phyloP scores from a whole-genome alignment of 1,140 invertebrate genomes.

The Limonius californicus region DNA sequence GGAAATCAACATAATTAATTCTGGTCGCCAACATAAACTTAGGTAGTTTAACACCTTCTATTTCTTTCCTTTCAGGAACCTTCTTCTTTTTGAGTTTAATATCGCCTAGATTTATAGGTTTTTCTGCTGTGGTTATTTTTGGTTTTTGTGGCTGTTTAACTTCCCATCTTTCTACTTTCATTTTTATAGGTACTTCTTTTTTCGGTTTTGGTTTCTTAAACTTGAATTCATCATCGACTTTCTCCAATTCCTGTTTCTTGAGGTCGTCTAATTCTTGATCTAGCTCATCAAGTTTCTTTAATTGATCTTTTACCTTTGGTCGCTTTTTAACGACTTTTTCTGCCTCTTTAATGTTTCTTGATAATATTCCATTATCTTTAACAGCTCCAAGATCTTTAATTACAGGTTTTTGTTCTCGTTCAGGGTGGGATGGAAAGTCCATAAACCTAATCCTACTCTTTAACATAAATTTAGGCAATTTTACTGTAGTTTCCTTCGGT shows the following conservation, averaged over 20 bases:
- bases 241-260: slow-evolving; percentile 37
- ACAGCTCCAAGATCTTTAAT: slow-evolving; percentile 55
- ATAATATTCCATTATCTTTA: slow-evolving; percentile 61
- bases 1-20: slow-evolving; percentile 59
- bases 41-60: slow-evolving; percentile 51
- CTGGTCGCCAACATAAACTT: slow-evolving; percentile 64
- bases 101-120: slow-evolving; percentile 42
- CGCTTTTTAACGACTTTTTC: slow-evolving; percentile 56
- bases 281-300: slow-evolving; percentile 63
- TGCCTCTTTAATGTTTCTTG: slow-evolving; percentile 68
- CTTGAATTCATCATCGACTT: slow-evolving; percentile 20
- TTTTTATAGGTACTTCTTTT: slow-evolving; percentile 25
- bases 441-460: slow-evolving; percentile 61
- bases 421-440: slow-evolving; percentile 56
- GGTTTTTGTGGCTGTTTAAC: slow-evolving; percentile 37
- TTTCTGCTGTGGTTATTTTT: slow-evolving; percentile 27
- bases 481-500: slow-evolving; percentile 43
- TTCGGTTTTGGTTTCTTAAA: slow-evolving; percentile 26
- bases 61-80: slow-evolving; percentile 39
- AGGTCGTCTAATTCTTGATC: slow-evolving; percentile 61
- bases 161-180: slow-evolving; percentile 21
- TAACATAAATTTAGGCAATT: slow-evolving; percentile 61
- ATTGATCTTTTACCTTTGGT: slow-evolving; percentile 44
- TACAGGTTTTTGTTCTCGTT: slow-evolving; percentile 49
- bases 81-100: slow-evolving; percentile 41